phyloP scores from a whole-genome alignment of 2,888 invertebrate genomes.

The Orthonevra nobilis region DNA sequence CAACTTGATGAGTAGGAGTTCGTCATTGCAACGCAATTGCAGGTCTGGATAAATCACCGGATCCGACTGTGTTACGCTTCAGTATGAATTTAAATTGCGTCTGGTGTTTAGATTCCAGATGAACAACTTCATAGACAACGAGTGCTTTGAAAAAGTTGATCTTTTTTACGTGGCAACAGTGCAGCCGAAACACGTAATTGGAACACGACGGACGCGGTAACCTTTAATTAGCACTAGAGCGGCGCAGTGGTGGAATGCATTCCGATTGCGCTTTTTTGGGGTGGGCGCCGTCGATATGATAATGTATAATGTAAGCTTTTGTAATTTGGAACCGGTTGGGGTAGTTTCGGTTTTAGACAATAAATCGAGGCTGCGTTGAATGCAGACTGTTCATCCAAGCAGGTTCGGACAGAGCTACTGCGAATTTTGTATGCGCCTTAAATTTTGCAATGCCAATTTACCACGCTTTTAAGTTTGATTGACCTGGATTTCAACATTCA shows the following conservation, averaged over 20 bases:
- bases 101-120: conserved; percentile 3
- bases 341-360: conserved; percentile 1
- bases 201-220: conserved; percentile 13
- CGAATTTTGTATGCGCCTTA: no score
- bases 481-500: conserved; percentile 37
- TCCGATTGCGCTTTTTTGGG: not conserved
- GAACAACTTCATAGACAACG: conserved; percentile 26
- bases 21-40: no score
- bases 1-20: conserved; percentile 35
- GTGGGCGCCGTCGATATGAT: not conserved
- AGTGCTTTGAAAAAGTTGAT: not conserved
- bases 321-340: conserved; percentile 39
- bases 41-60: conserved; percentile 22
- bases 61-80: conserved; percentile 36
- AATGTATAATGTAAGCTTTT: conserved; percentile 18
- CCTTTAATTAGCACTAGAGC: conserved; percentile 31
- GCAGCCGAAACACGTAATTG: conserved; percentile 49
- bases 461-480: no score
- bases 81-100: conserved; percentile 43
- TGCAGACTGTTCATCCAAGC: conserved; percentile 17
- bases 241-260: conserved; percentile 3
- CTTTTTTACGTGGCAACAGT: conserved; percentile 48
- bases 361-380: conserved; percentile 11
- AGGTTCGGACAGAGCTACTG: not conserved
- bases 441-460: no score